A percentile compares a stretch with the other conserved stretches of the same genome.
Conservation (phyloP, 2,888 invertebrate species). For the Hemicrepidius hirtus region DNA sequence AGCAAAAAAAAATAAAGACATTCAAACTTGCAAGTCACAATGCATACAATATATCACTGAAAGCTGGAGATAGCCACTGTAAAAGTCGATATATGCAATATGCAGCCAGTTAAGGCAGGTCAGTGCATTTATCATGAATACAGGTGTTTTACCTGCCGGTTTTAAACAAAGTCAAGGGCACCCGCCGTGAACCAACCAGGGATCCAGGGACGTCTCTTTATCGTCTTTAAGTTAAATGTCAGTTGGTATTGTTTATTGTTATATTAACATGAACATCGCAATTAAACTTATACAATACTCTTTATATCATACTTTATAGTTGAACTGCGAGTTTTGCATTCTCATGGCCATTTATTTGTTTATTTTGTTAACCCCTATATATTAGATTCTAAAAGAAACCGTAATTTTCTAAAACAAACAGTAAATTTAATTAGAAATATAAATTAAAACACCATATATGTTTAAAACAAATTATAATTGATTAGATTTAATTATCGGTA, state of each 20-base stretch:
- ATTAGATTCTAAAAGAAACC: no score
- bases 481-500: no score
- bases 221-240: conserved; percentile 1
- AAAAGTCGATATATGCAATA: conserved; percentile 10
- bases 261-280: neutral
- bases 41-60: neutral
- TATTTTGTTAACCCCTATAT: no score
- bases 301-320: no score
- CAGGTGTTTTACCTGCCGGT: conserved; percentile 10
- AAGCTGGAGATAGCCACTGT: neutral
- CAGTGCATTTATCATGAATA: conserved; percentile 10
- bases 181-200: conserved; percentile 2
- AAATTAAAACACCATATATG: no score
- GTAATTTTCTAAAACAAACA: no score
- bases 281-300: conserved; percentile 3
- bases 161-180: conserved; percentile 10
- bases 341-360: no score
- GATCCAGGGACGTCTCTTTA: neutral
- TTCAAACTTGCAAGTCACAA: neutral
- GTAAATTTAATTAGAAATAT: no score
- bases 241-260: conserved; percentile 1
- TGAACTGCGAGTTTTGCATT: no score
- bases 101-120: conserved; percentile 10
- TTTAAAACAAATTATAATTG: no score
- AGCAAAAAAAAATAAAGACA: no score